Base-by-base conservation (phyloP, 2,113 vertebrate species). In the Merops nubicus region DNA sequence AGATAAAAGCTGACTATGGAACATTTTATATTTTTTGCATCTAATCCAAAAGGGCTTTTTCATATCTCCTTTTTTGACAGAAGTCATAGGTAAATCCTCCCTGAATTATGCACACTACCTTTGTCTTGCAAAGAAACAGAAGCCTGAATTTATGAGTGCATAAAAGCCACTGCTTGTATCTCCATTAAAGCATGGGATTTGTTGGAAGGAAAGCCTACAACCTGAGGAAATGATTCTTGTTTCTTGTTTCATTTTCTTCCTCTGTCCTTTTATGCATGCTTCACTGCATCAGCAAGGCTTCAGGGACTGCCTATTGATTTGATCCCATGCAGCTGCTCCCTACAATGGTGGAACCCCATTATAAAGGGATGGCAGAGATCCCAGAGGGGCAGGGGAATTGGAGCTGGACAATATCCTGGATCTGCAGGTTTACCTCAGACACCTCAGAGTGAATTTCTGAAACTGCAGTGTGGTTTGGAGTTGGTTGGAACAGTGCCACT, bases 311-410 rank as follows among this genome's bases (percentile, higher is more conserved):
- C 6, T 87, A 1, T 47, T 51, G 56, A 54, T 33, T 79, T 25
- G 28, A 34, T 86, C 28, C 26, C 19, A 4, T 2, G 6, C 59
- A 76, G 28, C 23, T 85, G 5, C 34, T 72, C 34, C 5, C 8
- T 75, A 4, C 22, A 53, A 0, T 38, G 1, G 2, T 29, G 26
- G 45, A 86, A 17, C 12, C 8, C 12, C 9, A 0, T 28, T 69
- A 15, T 8, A 62, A 69, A 76, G 77, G 16, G 43, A 38, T 67
- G 74, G 42, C 20, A 77, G 62, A 43, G 50, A 31, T 47, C 9
- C 21, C n/a, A n/a, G 48, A 8, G 18, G 31, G 22, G 4, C 8
- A 56, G 57, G 43, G 25, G 8, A 73, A 53, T 16, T 33, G 45
- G 26, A 83, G 25, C 38, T 91, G 28, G 25, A 12, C 25, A 12